Evolutionary conservation across 2,888 invertebrate species (phyloP).

Genomic region (Ethmia dodecea): DNA sequence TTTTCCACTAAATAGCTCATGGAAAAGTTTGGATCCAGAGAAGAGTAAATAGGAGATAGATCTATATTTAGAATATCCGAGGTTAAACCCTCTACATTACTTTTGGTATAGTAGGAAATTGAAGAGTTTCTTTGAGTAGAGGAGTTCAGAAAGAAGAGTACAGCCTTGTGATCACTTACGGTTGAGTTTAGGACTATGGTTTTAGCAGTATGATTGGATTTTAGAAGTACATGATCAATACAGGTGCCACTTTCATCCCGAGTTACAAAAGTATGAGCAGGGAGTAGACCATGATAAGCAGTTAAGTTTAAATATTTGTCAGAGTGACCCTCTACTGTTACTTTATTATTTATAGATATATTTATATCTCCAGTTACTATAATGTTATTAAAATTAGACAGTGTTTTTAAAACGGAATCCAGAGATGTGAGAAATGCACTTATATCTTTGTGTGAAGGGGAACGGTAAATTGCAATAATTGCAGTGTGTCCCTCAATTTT

Average conservation of each 20-base stretch:
- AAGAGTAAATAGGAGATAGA: too few relatives aligned
- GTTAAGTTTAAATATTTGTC: neutral
- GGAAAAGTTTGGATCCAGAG: too few relatives aligned
- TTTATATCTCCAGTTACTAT: neutral
- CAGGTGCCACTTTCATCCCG: slow-evolving; percentile 3
- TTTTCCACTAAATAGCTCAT: too few relatives aligned
- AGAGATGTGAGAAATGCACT: neutral
- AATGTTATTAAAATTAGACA: neutral
- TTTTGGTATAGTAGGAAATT: too few relatives aligned
- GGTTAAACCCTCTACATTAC: too few relatives aligned
- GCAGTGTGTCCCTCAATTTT: neutral
- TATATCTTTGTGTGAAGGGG: slow-evolving; percentile 1
- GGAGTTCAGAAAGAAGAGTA: too few relatives aligned
- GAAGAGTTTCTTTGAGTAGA: too few relatives aligned
- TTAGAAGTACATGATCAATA: slow-evolving; percentile 3
- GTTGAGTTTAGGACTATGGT: neutral
- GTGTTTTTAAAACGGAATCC: neutral
- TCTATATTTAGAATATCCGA: too few relatives aligned
- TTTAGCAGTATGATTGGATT: neutral
- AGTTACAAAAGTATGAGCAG: slow-evolving; percentile 5
- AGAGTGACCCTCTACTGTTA: neutral
- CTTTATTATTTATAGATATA: neutral
- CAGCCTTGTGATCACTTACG: neutral
- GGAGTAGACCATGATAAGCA: slow-evolving; percentile 3
- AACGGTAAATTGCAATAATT: slow-evolving; percentile 3